phyloP scores from a whole-genome alignment of 2,113 vertebrate species.

The Piliocolobus tephrosceles region DNA sequence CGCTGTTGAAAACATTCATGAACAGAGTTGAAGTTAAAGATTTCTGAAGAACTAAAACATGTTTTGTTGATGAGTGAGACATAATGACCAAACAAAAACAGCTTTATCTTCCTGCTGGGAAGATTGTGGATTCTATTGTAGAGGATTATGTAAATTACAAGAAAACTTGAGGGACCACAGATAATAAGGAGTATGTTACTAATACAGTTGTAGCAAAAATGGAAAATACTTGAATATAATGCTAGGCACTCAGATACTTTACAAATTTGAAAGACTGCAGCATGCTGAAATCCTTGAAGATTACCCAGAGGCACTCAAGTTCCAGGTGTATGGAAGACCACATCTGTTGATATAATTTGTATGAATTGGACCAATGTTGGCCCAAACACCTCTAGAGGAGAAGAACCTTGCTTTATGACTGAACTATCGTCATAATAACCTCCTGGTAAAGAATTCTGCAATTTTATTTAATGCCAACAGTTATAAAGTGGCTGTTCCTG shows the following conservation, averaged over 20 bases:
- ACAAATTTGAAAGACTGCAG: neutral
- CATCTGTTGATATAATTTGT: neutral
- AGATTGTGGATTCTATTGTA: neutral
- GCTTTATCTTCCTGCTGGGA: neutral
- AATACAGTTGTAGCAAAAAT: neutral
- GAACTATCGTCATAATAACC: neutral
- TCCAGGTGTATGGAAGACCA: neutral
- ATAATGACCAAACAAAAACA: neutral
- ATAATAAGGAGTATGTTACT: neutral
- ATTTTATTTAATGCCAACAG: neutral
- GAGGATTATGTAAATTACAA: neutral
- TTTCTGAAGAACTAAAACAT: neutral
- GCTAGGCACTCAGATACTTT: neutral
- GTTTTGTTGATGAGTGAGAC: neutral
- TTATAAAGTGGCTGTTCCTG: neutral
- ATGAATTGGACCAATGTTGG: neutral
- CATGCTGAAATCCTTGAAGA: neutral
- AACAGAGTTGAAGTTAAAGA: neutral
- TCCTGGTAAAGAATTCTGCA: neutral
- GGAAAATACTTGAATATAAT: neutral
- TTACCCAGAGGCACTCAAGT: neutral
- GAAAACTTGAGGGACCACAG: neutral
- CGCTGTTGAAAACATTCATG: neutral
- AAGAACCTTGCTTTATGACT: neutral
- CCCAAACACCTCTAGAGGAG: neutral